Percentiles rank a stretch among this genome's conserved stretches.
phyloP scores from a whole-genome alignment of 2,113 vertebrate species.

The Coptodon rendalli region DNA sequence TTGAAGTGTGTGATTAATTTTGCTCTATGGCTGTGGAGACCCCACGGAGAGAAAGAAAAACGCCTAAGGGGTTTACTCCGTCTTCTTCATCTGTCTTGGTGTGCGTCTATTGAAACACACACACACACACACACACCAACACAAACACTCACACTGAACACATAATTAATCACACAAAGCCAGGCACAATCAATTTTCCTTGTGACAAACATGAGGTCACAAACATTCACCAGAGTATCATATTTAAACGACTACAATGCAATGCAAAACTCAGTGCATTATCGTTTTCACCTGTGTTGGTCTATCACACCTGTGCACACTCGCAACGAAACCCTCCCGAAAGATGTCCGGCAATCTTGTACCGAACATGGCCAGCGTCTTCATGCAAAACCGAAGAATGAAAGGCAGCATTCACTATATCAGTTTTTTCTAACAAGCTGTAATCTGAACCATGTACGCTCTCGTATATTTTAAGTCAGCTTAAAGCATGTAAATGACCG shows the following conservation, averaged over 20 bases:
- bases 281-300: not conserved
- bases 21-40: conserved; percentile 12
- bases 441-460: not conserved
- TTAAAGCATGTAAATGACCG: not conserved
- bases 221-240: not conserved
- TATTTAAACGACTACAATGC: not conserved
- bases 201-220: not conserved
- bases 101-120: not conserved
- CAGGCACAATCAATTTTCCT: not conserved
- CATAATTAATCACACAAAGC: not conserved
- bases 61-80: conserved; percentile 26
- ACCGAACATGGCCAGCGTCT: not conserved
- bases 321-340: not conserved
- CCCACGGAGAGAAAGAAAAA: conserved; percentile 33
- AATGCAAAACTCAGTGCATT: not conserved
- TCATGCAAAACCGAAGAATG: conserved; percentile 8
- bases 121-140: not conserved
- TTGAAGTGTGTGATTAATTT: conserved; percentile 64
- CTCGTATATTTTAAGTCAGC: not conserved
- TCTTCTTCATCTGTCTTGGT: not conserved
- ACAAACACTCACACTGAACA: not conserved
- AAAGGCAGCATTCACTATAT: not conserved
- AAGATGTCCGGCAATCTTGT: not conserved
- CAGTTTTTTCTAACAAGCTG: not conserved
- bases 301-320: not conserved